Percentiles rank a stretch among this genome's conserved stretches.
These are phyloP conservation scores for Lobophora halterata DNA, from an alignment of 2,888 invertebrate genomes.

Conservation along the genomic window DNA sequence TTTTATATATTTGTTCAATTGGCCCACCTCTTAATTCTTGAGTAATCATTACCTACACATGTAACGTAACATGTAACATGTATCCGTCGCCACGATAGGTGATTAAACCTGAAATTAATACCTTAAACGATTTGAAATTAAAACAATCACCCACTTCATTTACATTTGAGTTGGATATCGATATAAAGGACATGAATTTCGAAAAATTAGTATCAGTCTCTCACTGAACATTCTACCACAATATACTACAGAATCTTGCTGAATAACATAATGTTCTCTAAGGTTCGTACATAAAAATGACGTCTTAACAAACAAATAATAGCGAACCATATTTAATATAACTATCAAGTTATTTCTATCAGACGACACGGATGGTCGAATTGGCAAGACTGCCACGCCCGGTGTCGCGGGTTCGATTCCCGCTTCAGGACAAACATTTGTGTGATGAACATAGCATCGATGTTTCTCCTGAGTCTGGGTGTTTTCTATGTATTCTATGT, in stretches of 20 bases:
- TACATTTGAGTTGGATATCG: slow-evolving; percentile 9
- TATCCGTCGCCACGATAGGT: slow-evolving; percentile 14
- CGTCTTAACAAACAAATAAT: neutral
- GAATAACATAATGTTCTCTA: slow-evolving; percentile 23
- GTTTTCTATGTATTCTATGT: too few relatives aligned
- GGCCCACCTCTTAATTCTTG: too few relatives aligned
- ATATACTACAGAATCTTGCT: slow-evolving; percentile 1
- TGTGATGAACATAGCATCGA: too few relatives aligned
- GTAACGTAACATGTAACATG: too few relatives aligned
- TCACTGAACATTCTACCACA: slow-evolving; percentile 2
- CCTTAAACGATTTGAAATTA: slow-evolving; percentile 17
- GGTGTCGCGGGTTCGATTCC: too few relatives aligned
- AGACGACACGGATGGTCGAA: too few relatives aligned
- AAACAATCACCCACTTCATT: slow-evolving; percentile 26
- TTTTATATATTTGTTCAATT: too few relatives aligned
- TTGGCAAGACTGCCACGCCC: too few relatives aligned
- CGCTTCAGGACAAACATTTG: too few relatives aligned
- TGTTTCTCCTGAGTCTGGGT: too few relatives aligned
- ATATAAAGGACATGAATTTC: slow-evolving; percentile 23
- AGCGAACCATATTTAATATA: neutral
- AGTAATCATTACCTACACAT: too few relatives aligned
- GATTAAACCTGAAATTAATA: slow-evolving; percentile 10
- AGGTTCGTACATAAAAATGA: slow-evolving; percentile 20
- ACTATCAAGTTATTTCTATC: too few relatives aligned
- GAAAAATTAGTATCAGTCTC: slow-evolving; percentile 23